phyloP scores from a whole-genome alignment of 2,888 invertebrate species.

The Hypselothyrea guttata region DNA sequence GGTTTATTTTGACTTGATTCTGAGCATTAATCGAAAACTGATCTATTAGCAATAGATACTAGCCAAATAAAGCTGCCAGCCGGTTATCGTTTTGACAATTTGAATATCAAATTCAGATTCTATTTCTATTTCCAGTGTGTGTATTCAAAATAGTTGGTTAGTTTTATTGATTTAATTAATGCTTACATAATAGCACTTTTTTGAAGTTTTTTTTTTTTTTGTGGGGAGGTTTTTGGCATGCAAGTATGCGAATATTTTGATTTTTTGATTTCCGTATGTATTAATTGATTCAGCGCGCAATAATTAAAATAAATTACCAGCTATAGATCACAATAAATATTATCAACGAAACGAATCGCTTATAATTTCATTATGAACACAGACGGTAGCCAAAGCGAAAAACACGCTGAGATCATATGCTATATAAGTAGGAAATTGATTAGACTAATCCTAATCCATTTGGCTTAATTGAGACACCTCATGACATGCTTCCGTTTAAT shows the following conservation, averaged over 20 bases:
- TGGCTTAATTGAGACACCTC: slow-evolving; percentile 59
- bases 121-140: slow-evolving; percentile 1
- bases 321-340: slow-evolving; percentile 38
- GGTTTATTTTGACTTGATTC: slow-evolving; percentile 69
- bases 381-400: slow-evolving; percentile 46
- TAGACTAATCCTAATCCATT: slow-evolving; percentile 42
- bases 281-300: slow-evolving; percentile 45
- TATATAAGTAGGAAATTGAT: slow-evolving; percentile 55
- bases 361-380: slow-evolving; percentile 47
- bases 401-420: slow-evolving; percentile 54
- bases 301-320: slow-evolving; percentile 61
- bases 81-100: slow-evolving; percentile 28
- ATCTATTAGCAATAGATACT: slow-evolving; percentile 63
- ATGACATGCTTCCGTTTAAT: slow-evolving; percentile 62
- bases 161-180: slow-evolving; percentile 71
- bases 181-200: slow-evolving; percentile 52
- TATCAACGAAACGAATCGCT: slow-evolving; percentile 37
- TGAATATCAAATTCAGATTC: slow-evolving; percentile 37
- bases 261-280: slow-evolving; percentile 59
- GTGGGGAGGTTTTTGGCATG: neutral
- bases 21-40: slow-evolving; percentile 62
- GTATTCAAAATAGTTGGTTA: slow-evolving; percentile 40
- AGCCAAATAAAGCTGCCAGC: slow-evolving; percentile 15
- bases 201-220: neutral
- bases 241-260: slow-evolving; percentile 29